A percentile compares a stretch with the other conserved stretches of the same genome.
Evolutionary conservation across 2,113 vertebrate genomes (phyloP).

Genomic region (Polypterus senegalus): DNA sequence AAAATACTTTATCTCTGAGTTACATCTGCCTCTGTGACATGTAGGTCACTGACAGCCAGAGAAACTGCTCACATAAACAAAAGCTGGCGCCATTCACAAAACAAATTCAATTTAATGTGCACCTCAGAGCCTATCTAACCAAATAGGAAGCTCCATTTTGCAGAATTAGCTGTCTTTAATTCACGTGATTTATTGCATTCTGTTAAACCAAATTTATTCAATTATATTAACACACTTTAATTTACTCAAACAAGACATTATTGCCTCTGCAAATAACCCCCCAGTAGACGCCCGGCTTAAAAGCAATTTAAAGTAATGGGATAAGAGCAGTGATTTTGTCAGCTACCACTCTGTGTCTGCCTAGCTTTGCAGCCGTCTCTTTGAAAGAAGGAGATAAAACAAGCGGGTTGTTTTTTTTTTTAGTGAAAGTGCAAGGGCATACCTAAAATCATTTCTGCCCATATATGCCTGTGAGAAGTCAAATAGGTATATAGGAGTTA

Average conservation of each 20-base stretch:
- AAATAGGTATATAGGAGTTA: no score
- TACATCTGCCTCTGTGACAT: no score
- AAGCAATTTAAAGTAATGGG: conserved; percentile 12
- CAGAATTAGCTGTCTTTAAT: conserved; percentile 39
- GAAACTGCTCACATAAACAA: conserved; percentile 1
- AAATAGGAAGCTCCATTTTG: conserved; percentile 36
- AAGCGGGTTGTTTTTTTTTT: no score
- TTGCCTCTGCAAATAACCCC: conserved; percentile 23
- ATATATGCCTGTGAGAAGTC: no score
- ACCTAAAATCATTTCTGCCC: no score
- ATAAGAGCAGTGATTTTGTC: conserved; percentile 10
- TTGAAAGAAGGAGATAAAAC: not conserved
- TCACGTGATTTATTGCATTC: conserved; percentile 47
- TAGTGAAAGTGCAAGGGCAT: no score
- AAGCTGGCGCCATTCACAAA: not conserved
- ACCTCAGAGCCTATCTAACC: conserved; percentile 32
- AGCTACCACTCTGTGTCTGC: no score
- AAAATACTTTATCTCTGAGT: no score
- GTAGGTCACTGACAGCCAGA: conserved; percentile 14
- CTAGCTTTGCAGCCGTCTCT: not conserved
- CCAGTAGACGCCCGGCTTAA: conserved; percentile 12
- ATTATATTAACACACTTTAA: conserved; percentile 36
- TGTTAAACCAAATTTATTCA: conserved; percentile 48
- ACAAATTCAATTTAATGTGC: not conserved
- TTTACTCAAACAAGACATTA: conserved; percentile 39